phyloP scores from a whole-genome alignment of 2,113 vertebrate genomes.

The Neolamprologus fasciatus region DNA sequence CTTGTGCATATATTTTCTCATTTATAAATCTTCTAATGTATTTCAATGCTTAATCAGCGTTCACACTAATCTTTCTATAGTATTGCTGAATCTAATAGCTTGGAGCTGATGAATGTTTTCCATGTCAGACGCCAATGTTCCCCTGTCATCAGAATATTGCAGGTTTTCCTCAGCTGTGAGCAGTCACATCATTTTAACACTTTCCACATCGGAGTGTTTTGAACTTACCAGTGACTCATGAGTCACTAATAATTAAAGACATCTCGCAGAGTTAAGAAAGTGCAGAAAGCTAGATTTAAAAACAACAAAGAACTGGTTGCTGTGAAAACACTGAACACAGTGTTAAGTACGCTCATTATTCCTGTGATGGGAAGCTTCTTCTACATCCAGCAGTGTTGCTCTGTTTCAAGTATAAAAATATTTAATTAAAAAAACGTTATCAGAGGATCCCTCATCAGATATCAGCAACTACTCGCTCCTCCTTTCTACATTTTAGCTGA shows the following conservation, averaged over 20 bases:
- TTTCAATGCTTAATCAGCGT: background rate
- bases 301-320: background rate
- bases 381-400: background rate
- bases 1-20: too few species aligned
- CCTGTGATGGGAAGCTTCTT: constrained; percentile 5
- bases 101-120: background rate
- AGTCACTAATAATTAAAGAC: background rate
- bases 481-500: background rate
- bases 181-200: background rate
- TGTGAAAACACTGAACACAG: background rate
- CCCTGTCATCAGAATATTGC: background rate
- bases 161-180: background rate
- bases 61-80: background rate
- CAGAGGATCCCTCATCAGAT: background rate
- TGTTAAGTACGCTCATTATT: background rate
- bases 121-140: background rate
- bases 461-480: background rate
- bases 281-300: background rate
- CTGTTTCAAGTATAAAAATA: background rate
- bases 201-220: background rate
- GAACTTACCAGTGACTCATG: background rate
- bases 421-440: background rate
- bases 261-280: background rate
- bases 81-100: background rate
- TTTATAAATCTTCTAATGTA: too few species aligned